Base-by-base conservation (phyloP, 2,888 invertebrate genomes). In the Dicranocentrus wangi region DNA sequence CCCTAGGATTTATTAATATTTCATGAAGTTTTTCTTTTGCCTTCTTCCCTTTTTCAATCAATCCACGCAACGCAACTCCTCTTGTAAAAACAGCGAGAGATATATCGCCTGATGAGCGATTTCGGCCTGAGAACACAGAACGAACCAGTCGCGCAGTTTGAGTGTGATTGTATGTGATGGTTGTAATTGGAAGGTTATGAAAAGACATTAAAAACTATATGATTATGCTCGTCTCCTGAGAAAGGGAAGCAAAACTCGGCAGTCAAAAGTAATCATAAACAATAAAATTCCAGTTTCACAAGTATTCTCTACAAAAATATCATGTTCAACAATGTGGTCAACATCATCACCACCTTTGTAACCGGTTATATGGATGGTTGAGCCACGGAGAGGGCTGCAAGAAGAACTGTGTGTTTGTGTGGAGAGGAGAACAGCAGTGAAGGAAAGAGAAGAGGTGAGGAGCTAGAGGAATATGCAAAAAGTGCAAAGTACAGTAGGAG, bases 211-310 rank as follows among this genome's bases (percentile, higher is more conserved):
- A 55, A 23, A 19, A 21, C 5, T 8, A 53, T 47, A n/a, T 47
- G 5, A n/a, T 47, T 53, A 47, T 15, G n/a, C 2, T 5, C 53
- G 5, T 53, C 23, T 25, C 25, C 55, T 55, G 21, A 13, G 23
- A 23, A n/a, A n/a, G n/a, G n/a, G n/a, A n/a, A 21, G 1, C 25
- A 55, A 55, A 23, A 43, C 25, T 19, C 8, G 8, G 51, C 51
- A 8, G 19, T n/a, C 47, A 15, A 55, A 1, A 55, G 5, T 7
- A 55, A 5, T 25, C 15, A 77, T 43, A 68, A 69, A 61, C 69
- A 43, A 69, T 69, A 69, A 77, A 77, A 69, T 77, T 77, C 77
- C 69, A 77, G 77, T 77, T 77, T 69, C 61, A 21, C 77, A 61
- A 60, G 77, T 60, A 66, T 53, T 65, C 43, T 72, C 32, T 23